phyloP scores from a whole-genome alignment of 1,140 invertebrate genomes.

The Trichogramma pretiosum region DNA sequence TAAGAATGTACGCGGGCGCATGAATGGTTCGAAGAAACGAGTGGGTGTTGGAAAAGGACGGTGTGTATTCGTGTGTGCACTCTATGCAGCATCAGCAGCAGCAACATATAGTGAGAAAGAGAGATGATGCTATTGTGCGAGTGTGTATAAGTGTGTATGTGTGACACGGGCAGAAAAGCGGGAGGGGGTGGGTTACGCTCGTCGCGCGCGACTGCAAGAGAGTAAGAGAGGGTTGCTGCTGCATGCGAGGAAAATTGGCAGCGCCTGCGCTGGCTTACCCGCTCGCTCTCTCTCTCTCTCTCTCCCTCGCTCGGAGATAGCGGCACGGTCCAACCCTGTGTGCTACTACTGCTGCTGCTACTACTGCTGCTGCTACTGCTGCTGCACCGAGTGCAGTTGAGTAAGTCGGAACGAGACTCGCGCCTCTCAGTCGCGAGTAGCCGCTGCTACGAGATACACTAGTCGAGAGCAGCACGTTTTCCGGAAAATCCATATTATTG shows the following conservation, averaged over 20 bases:
- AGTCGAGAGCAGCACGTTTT: no score
- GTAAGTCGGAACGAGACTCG: not conserved
- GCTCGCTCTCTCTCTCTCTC: slow-evolving; percentile 10
- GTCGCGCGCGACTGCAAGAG: no score
- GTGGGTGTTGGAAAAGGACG: not conserved
- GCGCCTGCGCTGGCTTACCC: slow-evolving; percentile 25
- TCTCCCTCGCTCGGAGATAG: slow-evolving; percentile 1
- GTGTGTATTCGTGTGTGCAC: not conserved
- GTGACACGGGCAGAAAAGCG: not conserved
- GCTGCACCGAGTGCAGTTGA: slow-evolving; percentile 18
- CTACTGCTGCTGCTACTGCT: slow-evolving; percentile 16
- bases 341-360: slow-evolving; percentile 18
- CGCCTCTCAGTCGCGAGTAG: not conserved
- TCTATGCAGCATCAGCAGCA: not conserved
- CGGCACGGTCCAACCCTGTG: slow-evolving; percentile 8
- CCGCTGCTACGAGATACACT: not conserved
- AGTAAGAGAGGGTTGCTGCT: slow-evolving; percentile 1
- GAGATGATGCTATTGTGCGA: not conserved
- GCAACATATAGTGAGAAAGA: not conserved
- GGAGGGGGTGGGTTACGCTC: not conserved
- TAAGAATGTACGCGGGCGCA: not conserved
- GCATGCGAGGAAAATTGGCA: slow-evolving; percentile 32
- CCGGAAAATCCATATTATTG: no score
- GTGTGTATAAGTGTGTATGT: not conserved
- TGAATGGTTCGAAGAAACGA: not conserved